A percentile compares a stretch with the other conserved stretches of the same genome.
Evolutionary conservation across 2,113 vertebrate species (phyloP).

Genomic region (Myrmophylax atrothorax): DNA sequence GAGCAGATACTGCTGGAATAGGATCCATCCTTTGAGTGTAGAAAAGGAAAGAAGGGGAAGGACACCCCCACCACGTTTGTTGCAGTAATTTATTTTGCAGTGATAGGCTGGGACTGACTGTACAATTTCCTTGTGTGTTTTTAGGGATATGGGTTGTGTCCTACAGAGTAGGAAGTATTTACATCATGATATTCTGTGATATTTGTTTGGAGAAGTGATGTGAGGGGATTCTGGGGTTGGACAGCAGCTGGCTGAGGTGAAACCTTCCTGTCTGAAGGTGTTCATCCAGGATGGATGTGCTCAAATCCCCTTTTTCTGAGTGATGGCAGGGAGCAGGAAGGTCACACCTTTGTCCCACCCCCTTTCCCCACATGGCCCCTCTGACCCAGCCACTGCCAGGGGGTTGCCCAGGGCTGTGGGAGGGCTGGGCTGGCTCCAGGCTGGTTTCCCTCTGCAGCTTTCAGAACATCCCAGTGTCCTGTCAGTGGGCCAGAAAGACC

Average conservation of each 20-base stretch:
- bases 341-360: background rate
- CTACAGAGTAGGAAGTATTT: background rate
- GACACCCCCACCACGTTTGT: background rate
- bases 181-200: rapidly evolving
- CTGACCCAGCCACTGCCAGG: rapidly evolving
- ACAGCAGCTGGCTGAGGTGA: background rate
- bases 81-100: background rate
- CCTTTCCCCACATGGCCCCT: rapidly evolving
- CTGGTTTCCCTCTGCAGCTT: background rate
- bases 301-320: background rate
- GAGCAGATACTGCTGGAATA: background rate
- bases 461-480: background rate
- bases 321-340: background rate
- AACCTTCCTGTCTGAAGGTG: background rate
- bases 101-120: background rate
- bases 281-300: background rate
- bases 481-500: background rate
- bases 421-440: background rate
- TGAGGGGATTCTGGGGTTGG: background rate
- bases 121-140: background rate
- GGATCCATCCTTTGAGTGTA: background rate
- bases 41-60: background rate
- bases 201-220: background rate
- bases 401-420: background rate
- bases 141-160: background rate